phyloP scores from a whole-genome alignment of 2,797 vertebrate genomes.

The Podargus strigoides region DNA sequence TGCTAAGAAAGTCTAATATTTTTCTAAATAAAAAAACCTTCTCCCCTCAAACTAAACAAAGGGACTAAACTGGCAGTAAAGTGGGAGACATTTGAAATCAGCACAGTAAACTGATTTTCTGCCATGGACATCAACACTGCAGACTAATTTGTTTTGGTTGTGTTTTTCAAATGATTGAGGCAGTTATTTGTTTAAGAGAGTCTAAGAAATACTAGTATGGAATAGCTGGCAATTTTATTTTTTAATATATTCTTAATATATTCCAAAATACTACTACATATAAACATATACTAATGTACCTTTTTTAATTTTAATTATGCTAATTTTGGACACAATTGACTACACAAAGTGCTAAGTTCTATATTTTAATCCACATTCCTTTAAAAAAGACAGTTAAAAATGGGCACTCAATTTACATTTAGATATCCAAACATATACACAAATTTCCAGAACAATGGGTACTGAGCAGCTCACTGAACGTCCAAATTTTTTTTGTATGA shows the following conservation, averaged over 20 bases:
- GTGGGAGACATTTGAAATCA: neutral
- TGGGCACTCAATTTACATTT: neutral
- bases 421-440: neutral
- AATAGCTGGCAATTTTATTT: neutral
- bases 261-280: neutral
- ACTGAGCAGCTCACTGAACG: neutral
- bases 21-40: neutral
- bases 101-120: neutral
- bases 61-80: neutral
- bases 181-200: neutral
- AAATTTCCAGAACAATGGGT: neutral
- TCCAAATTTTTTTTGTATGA: neutral
- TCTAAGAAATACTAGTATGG: neutral
- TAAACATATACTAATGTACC: neutral
- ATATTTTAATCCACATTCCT: neutral
- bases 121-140: neutral
- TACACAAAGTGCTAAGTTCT: neutral
- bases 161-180: neutral
- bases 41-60: neutral
- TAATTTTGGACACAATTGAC: neutral
- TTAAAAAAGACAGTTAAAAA: neutral
- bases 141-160: neutral
- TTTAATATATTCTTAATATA: neutral
- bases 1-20: neutral
- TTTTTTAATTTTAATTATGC: neutral